phyloP scores from a whole-genome alignment of 2,888 invertebrate genomes.

The Cryptus armator region DNA sequence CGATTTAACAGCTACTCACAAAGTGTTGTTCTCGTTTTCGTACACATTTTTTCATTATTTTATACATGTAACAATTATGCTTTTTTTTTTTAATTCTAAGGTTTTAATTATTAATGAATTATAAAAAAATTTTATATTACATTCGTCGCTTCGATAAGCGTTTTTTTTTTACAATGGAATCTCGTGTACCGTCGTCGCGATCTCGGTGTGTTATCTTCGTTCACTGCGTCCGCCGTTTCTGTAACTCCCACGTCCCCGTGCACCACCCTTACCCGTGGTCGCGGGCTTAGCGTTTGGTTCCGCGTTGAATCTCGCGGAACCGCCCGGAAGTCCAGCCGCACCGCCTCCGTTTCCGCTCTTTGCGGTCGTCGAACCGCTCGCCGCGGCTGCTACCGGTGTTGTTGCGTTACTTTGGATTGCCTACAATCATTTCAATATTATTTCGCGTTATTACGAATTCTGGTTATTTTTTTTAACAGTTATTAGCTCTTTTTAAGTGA shows the following conservation, averaged over 20 bases:
- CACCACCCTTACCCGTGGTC: slow-evolving; percentile 77
- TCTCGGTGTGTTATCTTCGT: slow-evolving; percentile 82
- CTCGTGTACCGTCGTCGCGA: slow-evolving; percentile 48
- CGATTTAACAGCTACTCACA: slow-evolving; percentile 22
- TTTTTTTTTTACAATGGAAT: slow-evolving; percentile 64
- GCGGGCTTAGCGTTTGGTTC: slow-evolving; percentile 79
- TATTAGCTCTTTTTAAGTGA: background rate
- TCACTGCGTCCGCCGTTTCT: slow-evolving; percentile 82
- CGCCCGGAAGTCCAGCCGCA: slow-evolving; percentile 74
- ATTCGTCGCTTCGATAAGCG: slow-evolving; percentile 59
- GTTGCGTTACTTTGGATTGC: slow-evolving; percentile 79
- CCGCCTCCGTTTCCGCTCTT: slow-evolving; percentile 79
- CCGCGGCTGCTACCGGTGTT: slow-evolving; percentile 72
- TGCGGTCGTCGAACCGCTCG: slow-evolving; percentile 77
- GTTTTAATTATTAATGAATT: slow-evolving; percentile 24
- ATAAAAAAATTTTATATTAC: slow-evolving; percentile 76
- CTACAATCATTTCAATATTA: slow-evolving; percentile 66
- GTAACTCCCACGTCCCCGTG: slow-evolving; percentile 82
- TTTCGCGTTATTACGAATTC: slow-evolving; percentile 1
- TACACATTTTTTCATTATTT: slow-evolving; percentile 39
- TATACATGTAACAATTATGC: slow-evolving; percentile 71
- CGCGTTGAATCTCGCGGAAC: slow-evolving; percentile 74
- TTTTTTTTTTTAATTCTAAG: slow-evolving; percentile 24
- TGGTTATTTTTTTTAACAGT: background rate
- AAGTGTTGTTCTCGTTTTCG: slow-evolving; percentile 27